Percentiles rank a stretch among this genome's conserved stretches.
Evolutionary conservation across 2,888 invertebrate species (phyloP).

Genomic region (Pollenia labialis): DNA sequence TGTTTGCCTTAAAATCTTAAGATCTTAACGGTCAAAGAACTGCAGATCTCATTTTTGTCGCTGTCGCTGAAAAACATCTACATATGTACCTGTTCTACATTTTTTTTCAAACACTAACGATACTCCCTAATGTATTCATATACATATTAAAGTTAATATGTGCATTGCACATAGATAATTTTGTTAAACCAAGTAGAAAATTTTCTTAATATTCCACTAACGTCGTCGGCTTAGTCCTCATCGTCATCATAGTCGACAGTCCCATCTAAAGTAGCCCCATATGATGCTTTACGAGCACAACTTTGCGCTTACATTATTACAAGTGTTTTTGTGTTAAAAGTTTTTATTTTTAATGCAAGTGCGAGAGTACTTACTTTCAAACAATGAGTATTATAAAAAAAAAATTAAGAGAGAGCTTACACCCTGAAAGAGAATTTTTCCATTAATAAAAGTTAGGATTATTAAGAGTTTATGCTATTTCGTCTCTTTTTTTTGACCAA

Average conservation of each 20-base stretch:
- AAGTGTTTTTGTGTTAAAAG: slow-evolving; percentile 45
- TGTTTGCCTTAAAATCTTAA: too few species aligned
- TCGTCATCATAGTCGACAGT: background rate
- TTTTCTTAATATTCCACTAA: slow-evolving; percentile 62
- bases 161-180: slow-evolving; percentile 30
- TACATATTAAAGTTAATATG: background rate
- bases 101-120: background rate
- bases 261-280: slow-evolving; percentile 51
- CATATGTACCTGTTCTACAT: too few species aligned
- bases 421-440: slow-evolving; percentile 27
- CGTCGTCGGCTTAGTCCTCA: slow-evolving; percentile 23
- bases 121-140: slow-evolving; percentile 1
- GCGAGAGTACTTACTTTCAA: slow-evolving; percentile 17
- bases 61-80: too few species aligned
- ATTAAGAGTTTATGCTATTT: background rate
- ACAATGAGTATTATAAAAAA: slow-evolving; percentile 19
- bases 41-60: too few species aligned
- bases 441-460: background rate
- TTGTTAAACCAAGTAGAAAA: slow-evolving; percentile 56
- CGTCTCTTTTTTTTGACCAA: background rate
- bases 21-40: too few species aligned
- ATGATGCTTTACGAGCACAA: slow-evolving; percentile 46
- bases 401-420: slow-evolving; percentile 35
- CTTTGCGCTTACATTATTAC: slow-evolving; percentile 23
- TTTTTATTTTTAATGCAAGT: slow-evolving; percentile 19